phyloP scores from a whole-genome alignment of 2,113 vertebrate species.

The Sylvietta virens region DNA sequence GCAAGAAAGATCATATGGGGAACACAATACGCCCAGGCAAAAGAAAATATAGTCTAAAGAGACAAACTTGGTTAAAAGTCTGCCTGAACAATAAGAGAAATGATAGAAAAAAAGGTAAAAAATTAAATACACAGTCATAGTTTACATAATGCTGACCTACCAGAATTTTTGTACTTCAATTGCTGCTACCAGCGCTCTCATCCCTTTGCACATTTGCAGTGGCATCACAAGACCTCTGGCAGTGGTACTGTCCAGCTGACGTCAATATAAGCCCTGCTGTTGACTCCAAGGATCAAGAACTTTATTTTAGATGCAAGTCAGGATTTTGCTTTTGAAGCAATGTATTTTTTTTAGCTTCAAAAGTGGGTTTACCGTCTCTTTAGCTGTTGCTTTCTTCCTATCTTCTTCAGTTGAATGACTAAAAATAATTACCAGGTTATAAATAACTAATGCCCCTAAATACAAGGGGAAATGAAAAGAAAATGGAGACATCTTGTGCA shows the following conservation, averaged over 20 bases:
- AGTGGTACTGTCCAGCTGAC: neutral
- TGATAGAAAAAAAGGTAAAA: neutral
- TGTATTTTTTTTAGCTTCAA: neutral
- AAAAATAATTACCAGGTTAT: conserved; percentile 27
- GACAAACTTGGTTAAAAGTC: neutral
- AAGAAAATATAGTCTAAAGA: neutral
- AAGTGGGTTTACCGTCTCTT: neutral
- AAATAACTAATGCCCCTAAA: conserved; percentile 37
- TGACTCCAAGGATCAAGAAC: neutral
- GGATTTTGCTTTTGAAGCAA: neutral
- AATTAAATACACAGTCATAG: neutral
- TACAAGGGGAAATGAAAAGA: conserved; percentile 15
- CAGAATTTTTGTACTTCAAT: neutral
- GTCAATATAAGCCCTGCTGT: neutral
- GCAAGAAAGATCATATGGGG: neutral
- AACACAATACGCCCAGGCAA: neutral
- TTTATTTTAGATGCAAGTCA: neutral
- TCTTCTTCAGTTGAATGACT: neutral
- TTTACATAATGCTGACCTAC: neutral
- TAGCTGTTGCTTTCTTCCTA: neutral
- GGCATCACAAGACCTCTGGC: neutral
- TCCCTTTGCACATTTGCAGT: neutral
- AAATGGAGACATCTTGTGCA: neutral
- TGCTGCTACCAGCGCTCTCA: neutral
- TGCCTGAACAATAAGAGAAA: neutral